Evolutionary conservation across 2,888 invertebrate genomes (phyloP), one percentile per base, ranked within the genome.

Genomic region (Diploptera punctata): DNA sequence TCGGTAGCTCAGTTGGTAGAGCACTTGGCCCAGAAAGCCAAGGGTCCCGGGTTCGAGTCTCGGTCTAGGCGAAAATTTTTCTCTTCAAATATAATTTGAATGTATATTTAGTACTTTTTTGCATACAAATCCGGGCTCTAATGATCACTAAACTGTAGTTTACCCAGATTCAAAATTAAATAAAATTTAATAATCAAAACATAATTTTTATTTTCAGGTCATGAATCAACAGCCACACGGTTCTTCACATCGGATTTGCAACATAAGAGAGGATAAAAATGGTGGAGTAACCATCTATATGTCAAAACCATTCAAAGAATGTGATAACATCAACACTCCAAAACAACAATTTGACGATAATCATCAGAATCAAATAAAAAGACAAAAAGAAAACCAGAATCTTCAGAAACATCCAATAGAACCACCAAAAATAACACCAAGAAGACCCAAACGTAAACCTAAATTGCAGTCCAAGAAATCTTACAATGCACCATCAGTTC

Each of bases 241-340:
- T 31, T 29, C 31, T 18, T 33, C 52, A 68, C 52, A 68, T 3
- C 24, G 54, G 54, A 54, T 54, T 4, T 68, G 54, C 21, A 68
- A 68, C 31, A 52, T 68, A 24, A 68, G 33, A 47, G 52, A 68
- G 33, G 54, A 68, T 0, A 68, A 33, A 38, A 33, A 68, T 21
- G 68, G 52, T 33, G 68, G 29, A 26, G 47, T 65, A 26, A 65
- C 68, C 16, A 52, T 68, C 13, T 68, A 68, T 21, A 68, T 68
- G 68, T 68, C 68, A 19, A 54, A 68, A 33, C 52, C 52, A 52
- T 21, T 52, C 26, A 68, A 54, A 47, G 54, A 54, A 31, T 21
- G 18, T 26, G 68, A 68, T 16, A 54, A 44, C n/a, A 65, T 26
- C 29, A 29, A 18, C 24, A 62, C 19, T 62, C 62, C 62, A 38